A percentile compares a stretch with the other conserved stretches of the same genome.
Conservation (phyloP, 2,113 vertebrate species). For the Oxyruncus cristatus region DNA sequence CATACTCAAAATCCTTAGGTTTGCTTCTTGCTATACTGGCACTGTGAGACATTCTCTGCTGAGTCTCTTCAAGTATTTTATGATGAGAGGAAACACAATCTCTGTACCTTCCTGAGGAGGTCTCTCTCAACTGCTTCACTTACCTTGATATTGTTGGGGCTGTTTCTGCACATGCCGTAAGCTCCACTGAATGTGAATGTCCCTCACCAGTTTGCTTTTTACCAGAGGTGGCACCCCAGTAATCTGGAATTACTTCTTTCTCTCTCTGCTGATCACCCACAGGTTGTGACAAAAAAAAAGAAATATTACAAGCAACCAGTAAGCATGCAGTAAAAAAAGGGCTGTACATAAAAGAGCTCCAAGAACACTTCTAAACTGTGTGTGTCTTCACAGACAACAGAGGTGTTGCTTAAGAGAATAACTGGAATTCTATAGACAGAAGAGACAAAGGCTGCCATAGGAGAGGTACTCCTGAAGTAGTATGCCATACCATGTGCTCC, state of each 20-base stretch:
- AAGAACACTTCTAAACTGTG: background rate
- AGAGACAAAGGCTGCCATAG: background rate
- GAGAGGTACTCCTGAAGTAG: background rate
- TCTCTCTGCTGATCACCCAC: background rate
- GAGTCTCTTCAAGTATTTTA: background rate
- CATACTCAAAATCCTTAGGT: slow-evolving; percentile 5
- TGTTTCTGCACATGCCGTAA: background rate
- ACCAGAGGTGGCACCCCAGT: background rate
- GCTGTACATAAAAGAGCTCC: background rate
- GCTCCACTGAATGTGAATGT: background rate
- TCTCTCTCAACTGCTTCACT: background rate
- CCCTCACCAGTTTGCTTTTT: background rate
- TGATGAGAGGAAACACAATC: background rate
- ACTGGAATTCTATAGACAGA: background rate
- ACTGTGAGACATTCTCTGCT: background rate
- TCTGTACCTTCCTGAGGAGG: background rate
- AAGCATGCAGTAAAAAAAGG: background rate
- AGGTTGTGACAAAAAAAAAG: slow-evolving; percentile 12
- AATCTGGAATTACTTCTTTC: background rate
- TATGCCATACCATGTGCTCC: background rate
- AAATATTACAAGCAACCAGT: background rate
- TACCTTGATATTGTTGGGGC: background rate
- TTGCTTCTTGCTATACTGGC: background rate
- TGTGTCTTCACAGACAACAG: background rate
- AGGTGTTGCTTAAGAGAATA: background rate